These are phyloP conservation scores for Oreochromis mossambicus DNA, from an alignment of 2,797 vertebrate species.

Conservation along the genomic window DNA sequence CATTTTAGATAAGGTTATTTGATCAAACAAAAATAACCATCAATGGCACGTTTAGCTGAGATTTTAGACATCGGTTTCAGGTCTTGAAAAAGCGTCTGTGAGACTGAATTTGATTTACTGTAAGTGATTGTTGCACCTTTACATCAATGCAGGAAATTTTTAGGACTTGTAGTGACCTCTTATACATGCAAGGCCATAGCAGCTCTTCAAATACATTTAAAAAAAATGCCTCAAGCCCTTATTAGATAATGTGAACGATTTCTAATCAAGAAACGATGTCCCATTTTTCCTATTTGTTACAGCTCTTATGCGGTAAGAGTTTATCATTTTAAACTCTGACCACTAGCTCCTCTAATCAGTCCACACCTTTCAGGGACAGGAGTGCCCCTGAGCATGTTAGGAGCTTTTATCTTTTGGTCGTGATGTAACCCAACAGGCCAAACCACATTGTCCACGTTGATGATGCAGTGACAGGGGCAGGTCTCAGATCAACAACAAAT, in stretches of 20 bases:
- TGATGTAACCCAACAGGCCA: slow-evolving; percentile 66
- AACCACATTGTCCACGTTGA: slow-evolving; percentile 49
- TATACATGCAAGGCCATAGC: background rate
- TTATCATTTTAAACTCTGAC: background rate
- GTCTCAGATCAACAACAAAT: slow-evolving; percentile 21
- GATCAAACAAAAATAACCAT: background rate
- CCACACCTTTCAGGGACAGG: background rate
- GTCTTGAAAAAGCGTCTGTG: background rate
- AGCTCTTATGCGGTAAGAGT: background rate
- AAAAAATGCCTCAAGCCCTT: background rate
- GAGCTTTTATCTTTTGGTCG: background rate
- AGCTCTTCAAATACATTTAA: background rate
- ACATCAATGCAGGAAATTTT: background rate
- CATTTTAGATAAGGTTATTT: background rate
- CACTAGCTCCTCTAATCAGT: background rate
- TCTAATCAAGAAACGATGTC: background rate
- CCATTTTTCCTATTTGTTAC: background rate
- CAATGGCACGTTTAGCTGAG: background rate
- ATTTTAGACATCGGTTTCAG: background rate
- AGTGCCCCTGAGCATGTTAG: background rate
- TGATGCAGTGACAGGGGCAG: background rate
- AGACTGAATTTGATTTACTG: background rate
- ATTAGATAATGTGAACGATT: background rate
- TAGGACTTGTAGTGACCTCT: background rate
- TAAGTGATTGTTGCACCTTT: background rate